These are phyloP conservation scores for Hololepta plana DNA, from an alignment of 2,888 invertebrate genomes.

Conservation along the genomic window DNA sequence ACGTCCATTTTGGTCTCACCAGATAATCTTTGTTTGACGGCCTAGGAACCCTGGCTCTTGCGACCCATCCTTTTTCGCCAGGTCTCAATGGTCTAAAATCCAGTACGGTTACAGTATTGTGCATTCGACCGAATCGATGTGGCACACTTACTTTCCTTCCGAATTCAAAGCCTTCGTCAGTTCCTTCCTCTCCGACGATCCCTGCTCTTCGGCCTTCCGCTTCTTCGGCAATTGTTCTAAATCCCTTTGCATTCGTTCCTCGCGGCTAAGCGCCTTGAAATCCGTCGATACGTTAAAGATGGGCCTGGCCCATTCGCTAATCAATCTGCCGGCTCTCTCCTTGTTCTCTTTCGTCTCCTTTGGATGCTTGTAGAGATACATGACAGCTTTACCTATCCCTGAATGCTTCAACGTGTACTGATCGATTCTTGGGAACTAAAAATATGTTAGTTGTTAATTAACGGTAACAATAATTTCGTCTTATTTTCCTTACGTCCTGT, in stretches of 20 bases:
- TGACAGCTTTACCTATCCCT: conserved; percentile 96
- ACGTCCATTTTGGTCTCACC: conserved; percentile 78
- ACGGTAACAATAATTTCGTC: not conserved
- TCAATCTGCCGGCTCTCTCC: conserved; percentile 76
- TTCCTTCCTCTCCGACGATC: conserved; percentile 26
- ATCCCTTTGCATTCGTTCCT: conserved; percentile 88
- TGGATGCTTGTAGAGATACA: conserved; percentile 98
- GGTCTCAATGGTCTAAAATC: conserved; percentile 53
- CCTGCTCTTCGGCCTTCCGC: conserved; percentile 29
- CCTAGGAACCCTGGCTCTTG: conserved; percentile 82
- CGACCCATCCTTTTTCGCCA: conserved; percentile 91
- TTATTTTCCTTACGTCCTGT: conserved; percentile 41
- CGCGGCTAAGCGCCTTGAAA: conserved; percentile 78
- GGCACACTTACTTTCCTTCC: conserved; percentile 34
- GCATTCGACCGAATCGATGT: not conserved
- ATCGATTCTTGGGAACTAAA: conserved; percentile 74
- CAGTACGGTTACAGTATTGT: conserved; percentile 4
- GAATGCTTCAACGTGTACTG: conserved; percentile 84
- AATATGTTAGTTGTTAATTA: conserved; percentile 12
- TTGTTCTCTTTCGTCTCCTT: conserved; percentile 88
- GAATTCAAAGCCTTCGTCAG: too few species aligned
- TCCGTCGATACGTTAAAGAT: conserved; percentile 92
- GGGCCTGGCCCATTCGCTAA: conserved; percentile 95
- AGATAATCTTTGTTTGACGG: conserved; percentile 96
- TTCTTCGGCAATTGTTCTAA: conserved; percentile 61